Conservation (phyloP, 2,888 invertebrate genomes). For the Plutella xylostella region DNA sequence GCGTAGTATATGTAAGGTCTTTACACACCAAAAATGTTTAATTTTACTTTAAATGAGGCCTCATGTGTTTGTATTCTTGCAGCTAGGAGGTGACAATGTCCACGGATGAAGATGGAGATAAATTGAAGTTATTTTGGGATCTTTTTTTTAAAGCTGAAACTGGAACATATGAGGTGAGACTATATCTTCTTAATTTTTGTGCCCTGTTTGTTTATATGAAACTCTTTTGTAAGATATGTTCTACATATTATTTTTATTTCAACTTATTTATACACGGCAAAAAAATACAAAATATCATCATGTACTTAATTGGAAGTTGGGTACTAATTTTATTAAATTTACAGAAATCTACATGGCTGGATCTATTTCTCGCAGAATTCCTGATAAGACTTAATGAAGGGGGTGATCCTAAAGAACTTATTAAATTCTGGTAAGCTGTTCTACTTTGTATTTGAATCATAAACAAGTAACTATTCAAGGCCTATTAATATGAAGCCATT, state of each 20-base stretch:
- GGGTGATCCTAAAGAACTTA: conserved; percentile 64
- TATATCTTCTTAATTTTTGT: background rate
- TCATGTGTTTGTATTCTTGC: background rate
- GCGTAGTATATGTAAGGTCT: too few relatives aligned
- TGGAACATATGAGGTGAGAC: conserved; percentile 71
- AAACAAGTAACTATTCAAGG: too few relatives aligned
- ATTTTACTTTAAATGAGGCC: too few relatives aligned
- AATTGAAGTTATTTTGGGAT: conserved; percentile 69
- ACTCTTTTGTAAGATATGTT: background rate
- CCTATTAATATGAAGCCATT: background rate
- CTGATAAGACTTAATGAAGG: conserved; percentile 70
- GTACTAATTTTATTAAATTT: conserved; percentile 18
- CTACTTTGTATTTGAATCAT: background rate
- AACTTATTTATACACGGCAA: background rate
- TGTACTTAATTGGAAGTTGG: background rate
- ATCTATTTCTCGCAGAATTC: conserved; percentile 73
- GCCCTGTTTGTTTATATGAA: background rate
- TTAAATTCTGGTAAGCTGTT: conserved; percentile 69
- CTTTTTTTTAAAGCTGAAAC: conserved; percentile 73
- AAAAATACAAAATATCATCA: background rate
- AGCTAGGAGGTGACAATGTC: background rate
- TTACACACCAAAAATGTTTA: too few relatives aligned
- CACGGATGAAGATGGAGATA: conserved; percentile 30
- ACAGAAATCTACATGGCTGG: conserved; percentile 76
- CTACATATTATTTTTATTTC: background rate